Evolutionary conservation across 2,797 vertebrate genomes (phyloP).

Genomic region (Aphelocoma californica): DNA sequence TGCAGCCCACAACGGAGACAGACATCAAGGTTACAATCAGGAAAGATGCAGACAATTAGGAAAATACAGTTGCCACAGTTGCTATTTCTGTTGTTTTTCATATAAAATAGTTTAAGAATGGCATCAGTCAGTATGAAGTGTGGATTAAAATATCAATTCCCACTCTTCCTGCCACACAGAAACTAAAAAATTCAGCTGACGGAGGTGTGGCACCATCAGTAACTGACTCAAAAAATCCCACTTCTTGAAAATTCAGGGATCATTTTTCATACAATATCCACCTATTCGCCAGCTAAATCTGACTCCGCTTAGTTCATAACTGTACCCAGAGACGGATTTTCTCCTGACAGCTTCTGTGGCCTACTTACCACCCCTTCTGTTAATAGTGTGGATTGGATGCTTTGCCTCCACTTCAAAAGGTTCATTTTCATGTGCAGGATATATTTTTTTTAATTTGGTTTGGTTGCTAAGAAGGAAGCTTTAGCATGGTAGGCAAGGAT

Average conservation of each 20-base stretch:
- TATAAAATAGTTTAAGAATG: not conserved
- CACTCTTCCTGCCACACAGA: not conserved
- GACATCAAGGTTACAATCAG: not conserved
- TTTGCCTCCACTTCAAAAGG: not conserved
- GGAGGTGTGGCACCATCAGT: not conserved
- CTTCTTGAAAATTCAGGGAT: not conserved
- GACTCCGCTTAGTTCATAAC: not conserved
- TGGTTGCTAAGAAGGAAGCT: constrained; percentile 25
- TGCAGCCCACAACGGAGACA: fast-evolving
- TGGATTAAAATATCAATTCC: not conserved
- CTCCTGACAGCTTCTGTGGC: not conserved
- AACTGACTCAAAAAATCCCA: not conserved
- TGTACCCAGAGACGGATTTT: not conserved
- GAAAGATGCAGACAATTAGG: not conserved
- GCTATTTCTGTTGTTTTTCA: not conserved
- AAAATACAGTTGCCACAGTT: not conserved
- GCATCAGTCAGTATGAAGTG: not conserved
- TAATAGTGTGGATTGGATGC: not conserved
- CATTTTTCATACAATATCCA: not conserved
- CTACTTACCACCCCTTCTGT: not conserved
- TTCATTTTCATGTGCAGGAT: not conserved
- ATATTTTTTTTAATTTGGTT: not conserved
- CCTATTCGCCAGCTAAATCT: not conserved
- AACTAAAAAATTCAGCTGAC: not conserved
- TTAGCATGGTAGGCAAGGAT: not conserved